Base-by-base conservation (phyloP, 2,888 invertebrate species). In the Muscina levida region DNA sequence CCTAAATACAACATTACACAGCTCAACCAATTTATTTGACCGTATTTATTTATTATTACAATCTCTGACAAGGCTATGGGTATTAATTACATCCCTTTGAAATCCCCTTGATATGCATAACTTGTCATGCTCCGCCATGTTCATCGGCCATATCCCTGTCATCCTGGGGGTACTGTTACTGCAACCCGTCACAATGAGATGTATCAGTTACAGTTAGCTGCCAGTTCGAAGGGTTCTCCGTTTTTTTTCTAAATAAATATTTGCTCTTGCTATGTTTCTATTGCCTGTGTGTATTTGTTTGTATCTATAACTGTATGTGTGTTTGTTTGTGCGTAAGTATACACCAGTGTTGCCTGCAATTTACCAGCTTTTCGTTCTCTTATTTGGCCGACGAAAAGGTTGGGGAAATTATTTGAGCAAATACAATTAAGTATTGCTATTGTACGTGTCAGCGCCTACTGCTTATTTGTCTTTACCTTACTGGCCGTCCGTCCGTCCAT, bases 231-330 rank as follows among this genome's bases (percentile, higher is more conserved):
- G n/a, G n/a, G 59, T 59, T 59, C 37, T 17, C 19, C 39, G 19
- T 39, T 59, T 39, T 37, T 59, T 15, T 17, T 59, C 37, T 59
- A 59, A 59, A 59, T 39, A 59, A 59, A 59, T 59, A 59, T 59
- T 59, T 39, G 59, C 26, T 59, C 19, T 17, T 39, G 37, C 39
- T n/a, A 37, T 59, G 37, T 59, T 15, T 39, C 17, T 46, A 22
- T 44, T 8, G 17, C 48, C 17, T 48, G 48, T 17, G 48, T 48
- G 46, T n/a, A 2, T 46, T 46, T 46, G 11, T 46, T 46, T 46
- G 8, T n/a, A n/a, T n/a, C n/a, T n/a, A n/a, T n/a, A n/a, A n/a
- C n/a, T n/a, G n/a, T n/a, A n/a, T n/a, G n/a, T n/a, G n/a, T n/a
- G n/a, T n/a, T n/a, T n/a, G n/a, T n/a, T n/a, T n/a, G n/a, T n/a